Conservation (phyloP, 37 sponge, comb jelly and placozoan species). For the Oopsacas minuta region DNA sequence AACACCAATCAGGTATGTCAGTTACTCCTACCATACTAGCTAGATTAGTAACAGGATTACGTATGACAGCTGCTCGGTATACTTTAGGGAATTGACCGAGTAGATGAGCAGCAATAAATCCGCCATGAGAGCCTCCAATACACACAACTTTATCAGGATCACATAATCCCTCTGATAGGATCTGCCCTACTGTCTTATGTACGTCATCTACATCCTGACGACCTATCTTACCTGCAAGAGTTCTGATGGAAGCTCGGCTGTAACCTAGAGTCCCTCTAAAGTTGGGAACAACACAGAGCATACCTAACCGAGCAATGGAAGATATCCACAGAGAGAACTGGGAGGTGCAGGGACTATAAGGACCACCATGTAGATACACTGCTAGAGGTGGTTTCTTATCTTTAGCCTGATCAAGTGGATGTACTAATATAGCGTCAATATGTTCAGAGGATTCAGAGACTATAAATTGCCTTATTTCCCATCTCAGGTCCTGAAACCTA, state of each 20-base stretch:
- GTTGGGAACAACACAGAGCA: slow-evolving; percentile 41
- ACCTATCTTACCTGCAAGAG: slow-evolving; percentile 74
- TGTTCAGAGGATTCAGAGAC: background rate
- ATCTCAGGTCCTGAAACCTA: slow-evolving; percentile 20
- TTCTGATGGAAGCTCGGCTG: slow-evolving; percentile 48
- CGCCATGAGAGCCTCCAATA: slow-evolving; percentile 94
- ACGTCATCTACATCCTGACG: slow-evolving; percentile 79
- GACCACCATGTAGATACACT: slow-evolving; percentile 66
- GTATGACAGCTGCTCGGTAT: slow-evolving; percentile 64
- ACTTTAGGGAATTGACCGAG: slow-evolving; percentile 84
- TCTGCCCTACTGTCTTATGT: slow-evolving; percentile 47
- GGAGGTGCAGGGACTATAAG: slow-evolving; percentile 30
- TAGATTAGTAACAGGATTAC: slow-evolving; percentile 82
- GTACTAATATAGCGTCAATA: background rate
- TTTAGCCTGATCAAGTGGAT: background rate
- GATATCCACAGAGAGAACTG: slow-evolving; percentile 34
- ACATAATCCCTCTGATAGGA: slow-evolving; percentile 32
- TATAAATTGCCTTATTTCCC: slow-evolving; percentile 21
- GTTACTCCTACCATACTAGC: slow-evolving; percentile 49
- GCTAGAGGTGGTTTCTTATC: slow-evolving; percentile 30
- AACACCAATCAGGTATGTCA: slow-evolving; percentile 89
- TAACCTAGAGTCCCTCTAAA: slow-evolving; percentile 80
- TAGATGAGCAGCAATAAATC: slow-evolving; percentile 75
- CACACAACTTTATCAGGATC: slow-evolving; percentile 53
- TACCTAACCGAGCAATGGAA: slow-evolving; percentile 44